Evolutionary conservation across 2,888 invertebrate genomes (phyloP), one percentile per base, ranked within the genome.

Genomic region (Teinopalpus imperialis): DNA sequence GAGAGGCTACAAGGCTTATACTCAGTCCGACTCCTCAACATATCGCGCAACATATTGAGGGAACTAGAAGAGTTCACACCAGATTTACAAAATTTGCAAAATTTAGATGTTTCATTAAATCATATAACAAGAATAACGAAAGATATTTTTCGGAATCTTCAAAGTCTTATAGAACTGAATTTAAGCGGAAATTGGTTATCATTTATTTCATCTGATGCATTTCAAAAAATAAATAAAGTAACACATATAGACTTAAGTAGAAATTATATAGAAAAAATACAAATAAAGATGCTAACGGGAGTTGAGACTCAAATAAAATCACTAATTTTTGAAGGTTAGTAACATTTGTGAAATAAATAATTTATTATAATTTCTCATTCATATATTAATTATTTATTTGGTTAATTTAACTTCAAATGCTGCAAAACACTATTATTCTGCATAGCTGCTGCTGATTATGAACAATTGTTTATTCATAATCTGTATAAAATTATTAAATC

Each of bases 121-220:
- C 95, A 95, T 72, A 91, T 97, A 65, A 93, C 93, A 52, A 91
- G 92, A 64, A 92, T 96, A 54, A 92, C 91, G 39, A 94, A 93
- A 70, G 92, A 92, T 53, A 93, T 93, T 42, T 96, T 97, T 67
- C 91, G 93, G 50, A 91, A 94, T 70, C 87, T 97, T n/a, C 91
- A 92, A 53, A 94, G 93, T 62, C 90, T 97, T 9, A 92, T 91
- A 13, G 96, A 96, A 66, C 85, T 97, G 24, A 92, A 94, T 71
- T 89, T 97, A 50, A 93, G 93, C 74, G 94, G 95, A 7, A 97
- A 97, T 79, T 94, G 94, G 91, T 92, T 97, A 72, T 93, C 95
- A 1, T 90, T 91, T 1, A 91, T 96, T 55, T 94, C 95, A 1
- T 89, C 92, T 9, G 96, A 96, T 54, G 93, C 94, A 24, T 96